A percentile compares a stretch with the other conserved stretches of the same genome.
These are phyloP conservation scores for Neuroterus valhalla DNA, from an alignment of 1,140 invertebrate genomes.

Conservation along the genomic window DNA sequence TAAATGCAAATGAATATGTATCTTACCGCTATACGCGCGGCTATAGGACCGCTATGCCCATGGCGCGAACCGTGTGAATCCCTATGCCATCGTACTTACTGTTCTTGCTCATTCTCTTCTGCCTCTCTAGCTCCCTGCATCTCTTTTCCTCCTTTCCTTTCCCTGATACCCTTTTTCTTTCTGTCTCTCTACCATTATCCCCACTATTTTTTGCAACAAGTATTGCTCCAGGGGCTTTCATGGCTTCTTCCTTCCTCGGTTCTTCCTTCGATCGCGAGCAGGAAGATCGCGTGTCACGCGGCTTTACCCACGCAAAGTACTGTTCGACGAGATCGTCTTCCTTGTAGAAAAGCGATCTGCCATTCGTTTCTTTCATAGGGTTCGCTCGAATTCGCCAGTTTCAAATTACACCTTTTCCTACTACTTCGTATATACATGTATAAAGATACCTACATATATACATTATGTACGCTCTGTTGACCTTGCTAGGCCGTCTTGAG, in stretches of 20 bases:
- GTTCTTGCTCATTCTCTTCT: slow-evolving; percentile 37
- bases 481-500: slow-evolving; percentile 17
- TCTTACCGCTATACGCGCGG: slow-evolving; percentile 41
- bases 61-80: slow-evolving; percentile 40
- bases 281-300: slow-evolving; percentile 29
- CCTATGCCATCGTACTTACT: slow-evolving; percentile 27
- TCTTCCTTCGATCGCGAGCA: slow-evolving; percentile 26
- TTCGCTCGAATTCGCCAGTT: slow-evolving; percentile 6
- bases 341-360: slow-evolving; percentile 23
- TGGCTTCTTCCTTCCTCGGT: slow-evolving; percentile 22
- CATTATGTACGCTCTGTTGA: not conserved
- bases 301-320: slow-evolving; percentile 29
- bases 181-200: slow-evolving; percentile 14
- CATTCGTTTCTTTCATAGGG: slow-evolving; percentile 1
- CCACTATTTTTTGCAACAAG: slow-evolving; percentile 13
- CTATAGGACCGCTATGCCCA: slow-evolving; percentile 40
- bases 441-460: no score
- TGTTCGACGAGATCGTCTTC: slow-evolving; percentile 22
- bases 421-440: no score
- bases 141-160: slow-evolving; percentile 22
- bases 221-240: slow-evolving; percentile 16
- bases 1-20: slow-evolving; percentile 38
- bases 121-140: slow-evolving; percentile 22
- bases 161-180: slow-evolving; percentile 4
- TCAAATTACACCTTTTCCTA: slow-evolving; percentile 6